phyloP scores from a whole-genome alignment of 2,113 vertebrate species.

The Python bivittatus region DNA sequence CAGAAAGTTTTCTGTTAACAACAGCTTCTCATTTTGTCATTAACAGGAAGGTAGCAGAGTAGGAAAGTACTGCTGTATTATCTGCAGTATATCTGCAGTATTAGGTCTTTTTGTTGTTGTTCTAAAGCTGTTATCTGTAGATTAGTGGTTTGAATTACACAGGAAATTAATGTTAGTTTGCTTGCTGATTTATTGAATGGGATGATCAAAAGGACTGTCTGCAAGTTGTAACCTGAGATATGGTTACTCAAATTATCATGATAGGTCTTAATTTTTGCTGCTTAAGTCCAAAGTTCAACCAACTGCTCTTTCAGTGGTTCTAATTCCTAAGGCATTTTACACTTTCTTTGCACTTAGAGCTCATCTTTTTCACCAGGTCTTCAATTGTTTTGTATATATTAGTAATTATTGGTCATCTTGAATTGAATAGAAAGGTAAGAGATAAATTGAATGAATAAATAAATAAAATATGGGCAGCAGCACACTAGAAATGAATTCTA shows the following conservation, averaged over 20 bases:
- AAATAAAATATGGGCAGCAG: background rate
- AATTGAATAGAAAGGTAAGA: background rate
- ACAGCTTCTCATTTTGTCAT: background rate
- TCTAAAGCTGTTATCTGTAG: background rate
- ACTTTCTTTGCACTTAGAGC: background rate
- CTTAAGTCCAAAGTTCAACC: background rate
- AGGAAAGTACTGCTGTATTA: too few species aligned
- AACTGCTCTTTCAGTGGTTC: background rate
- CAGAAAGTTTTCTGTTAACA: background rate
- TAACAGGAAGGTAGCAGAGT: background rate
- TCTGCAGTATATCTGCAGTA: background rate
- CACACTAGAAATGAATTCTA: background rate
- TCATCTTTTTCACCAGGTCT: background rate
- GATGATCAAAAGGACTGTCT: background rate
- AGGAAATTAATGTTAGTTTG: background rate
- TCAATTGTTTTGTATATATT: too few species aligned
- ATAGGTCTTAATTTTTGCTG: background rate
- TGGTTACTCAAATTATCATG: background rate
- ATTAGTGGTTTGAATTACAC: background rate
- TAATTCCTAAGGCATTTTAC: background rate
- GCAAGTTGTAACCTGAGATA: background rate
- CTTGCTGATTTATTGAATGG: background rate
- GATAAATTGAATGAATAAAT: background rate
- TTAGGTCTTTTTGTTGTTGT: background rate
- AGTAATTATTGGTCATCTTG: background rate